These are phyloP conservation scores for Temnothorax unifasciatus DNA, from an alignment of 2,888 invertebrate genomes.

Conservation along the genomic window DNA sequence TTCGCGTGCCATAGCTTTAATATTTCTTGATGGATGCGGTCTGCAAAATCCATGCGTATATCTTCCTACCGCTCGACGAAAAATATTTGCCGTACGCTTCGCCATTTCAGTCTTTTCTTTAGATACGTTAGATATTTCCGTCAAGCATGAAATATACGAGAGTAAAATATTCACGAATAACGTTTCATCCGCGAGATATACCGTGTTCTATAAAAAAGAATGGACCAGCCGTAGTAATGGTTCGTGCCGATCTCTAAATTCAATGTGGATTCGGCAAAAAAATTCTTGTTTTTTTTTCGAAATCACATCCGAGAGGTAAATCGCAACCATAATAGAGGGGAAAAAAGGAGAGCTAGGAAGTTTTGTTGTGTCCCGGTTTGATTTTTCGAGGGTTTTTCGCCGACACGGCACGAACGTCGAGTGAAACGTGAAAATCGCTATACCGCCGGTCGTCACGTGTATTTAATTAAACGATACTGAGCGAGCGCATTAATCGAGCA, in stretches of 20 bases:
- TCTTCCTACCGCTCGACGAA: constrained; percentile 29
- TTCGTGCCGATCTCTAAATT: constrained; percentile 11
- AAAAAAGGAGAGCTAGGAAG: neutral
- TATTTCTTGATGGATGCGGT: constrained; percentile 39
- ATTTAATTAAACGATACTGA: constrained; percentile 71
- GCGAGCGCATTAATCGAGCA: constrained; percentile 69
- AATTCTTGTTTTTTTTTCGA: constrained; percentile 8
- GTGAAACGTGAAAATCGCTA: constrained; percentile 32
- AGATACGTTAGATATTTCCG: constrained; percentile 50
- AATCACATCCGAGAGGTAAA: constrained; percentile 25
- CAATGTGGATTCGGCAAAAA: constrained; percentile 20
- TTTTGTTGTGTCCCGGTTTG: neutral
- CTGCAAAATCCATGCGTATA: constrained; percentile 44
- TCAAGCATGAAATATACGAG: constrained; percentile 48
- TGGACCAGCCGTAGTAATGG: constrained; percentile 29
- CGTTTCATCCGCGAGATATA: constrained; percentile 6
- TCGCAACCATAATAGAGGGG: neutral
- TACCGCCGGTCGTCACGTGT: constrained; percentile 23
- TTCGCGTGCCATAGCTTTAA: constrained; percentile 4
- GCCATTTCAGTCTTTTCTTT: constrained; percentile 47
- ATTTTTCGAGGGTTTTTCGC: neutral
- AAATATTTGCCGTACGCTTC: constrained; percentile 51
- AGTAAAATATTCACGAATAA: constrained; percentile 48
- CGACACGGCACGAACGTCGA: neutral
- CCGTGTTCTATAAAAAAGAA: constrained; percentile 22